Evolutionary conservation across 1,140 invertebrate species (phyloP).

Genomic region (Marisa cornuarietis): DNA sequence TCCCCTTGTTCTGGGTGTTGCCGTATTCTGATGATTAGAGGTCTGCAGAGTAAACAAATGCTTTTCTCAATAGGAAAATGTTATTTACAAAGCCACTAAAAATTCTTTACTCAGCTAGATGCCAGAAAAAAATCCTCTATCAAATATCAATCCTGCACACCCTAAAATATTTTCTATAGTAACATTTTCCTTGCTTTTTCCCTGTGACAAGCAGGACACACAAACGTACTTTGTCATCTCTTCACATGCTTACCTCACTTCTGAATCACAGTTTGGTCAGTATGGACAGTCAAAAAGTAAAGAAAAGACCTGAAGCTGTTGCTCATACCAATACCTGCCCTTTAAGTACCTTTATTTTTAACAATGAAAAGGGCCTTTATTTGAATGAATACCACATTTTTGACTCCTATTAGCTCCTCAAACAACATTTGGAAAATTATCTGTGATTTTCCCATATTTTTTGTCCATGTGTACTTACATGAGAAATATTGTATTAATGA

Average conservation of each 20-base stretch:
- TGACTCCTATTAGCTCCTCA: not conserved
- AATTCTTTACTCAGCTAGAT: no score
- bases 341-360: not conserved
- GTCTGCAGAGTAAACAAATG: not conserved
- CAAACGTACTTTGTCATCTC: not conserved
- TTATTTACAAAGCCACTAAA: not conserved
- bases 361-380: not conserved
- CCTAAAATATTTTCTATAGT: not conserved
- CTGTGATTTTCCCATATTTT: not conserved
- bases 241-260: not conserved
- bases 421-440: not conserved
- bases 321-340: not conserved
- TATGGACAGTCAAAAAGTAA: no score
- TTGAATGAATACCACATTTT: not conserved
- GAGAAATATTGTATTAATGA: not conserved
- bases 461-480: not conserved
- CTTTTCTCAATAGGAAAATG: not conserved
- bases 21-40: not conserved
- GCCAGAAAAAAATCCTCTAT: not conserved
- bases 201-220: not conserved
- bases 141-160: not conserved
- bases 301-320: no score
- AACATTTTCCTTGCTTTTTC: not conserved
- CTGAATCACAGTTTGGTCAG: not conserved
- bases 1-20: not conserved